A percentile compares a stretch with the other conserved stretches of the same genome.
Evolutionary conservation across 2,888 invertebrate species (phyloP).

Genomic region (Drosophila testacea): DNA sequence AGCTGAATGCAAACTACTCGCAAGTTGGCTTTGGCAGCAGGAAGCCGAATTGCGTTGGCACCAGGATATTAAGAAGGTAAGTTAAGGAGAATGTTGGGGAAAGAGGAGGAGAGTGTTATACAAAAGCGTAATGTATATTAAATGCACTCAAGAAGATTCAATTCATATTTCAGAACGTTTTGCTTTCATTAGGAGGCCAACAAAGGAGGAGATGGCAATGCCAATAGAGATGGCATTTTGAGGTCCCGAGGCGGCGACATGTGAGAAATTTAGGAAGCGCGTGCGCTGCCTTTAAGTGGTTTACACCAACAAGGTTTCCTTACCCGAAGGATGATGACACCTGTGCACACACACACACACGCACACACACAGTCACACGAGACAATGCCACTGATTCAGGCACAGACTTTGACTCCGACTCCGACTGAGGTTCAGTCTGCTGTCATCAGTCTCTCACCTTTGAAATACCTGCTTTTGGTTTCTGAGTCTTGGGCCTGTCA

Average conservation of each 20-base stretch:
- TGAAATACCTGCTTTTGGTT: constrained; percentile 46
- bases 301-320: constrained; percentile 35
- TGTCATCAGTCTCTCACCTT: constrained; percentile 41
- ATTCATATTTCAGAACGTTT: constrained; percentile 76
- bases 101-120: constrained; percentile 13
- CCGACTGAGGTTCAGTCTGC: constrained; percentile 22
- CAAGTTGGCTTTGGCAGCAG: constrained; percentile 30
- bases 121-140: constrained; percentile 77
- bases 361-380: constrained; percentile 28
- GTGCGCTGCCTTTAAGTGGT: constrained; percentile 69
- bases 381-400: constrained; percentile 33
- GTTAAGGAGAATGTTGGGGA: constrained; percentile 5
- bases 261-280: constrained; percentile 61
- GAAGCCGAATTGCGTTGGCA: constrained; percentile 45
- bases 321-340: constrained; percentile 66
- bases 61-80: constrained; percentile 57
- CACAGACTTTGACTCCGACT: constrained; percentile 28
- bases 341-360: constrained; percentile 63
- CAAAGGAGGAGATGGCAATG: constrained; percentile 29
- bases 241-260: constrained; percentile 51
- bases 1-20: constrained; percentile 39
- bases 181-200: constrained; percentile 71
- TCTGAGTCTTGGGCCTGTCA: constrained; percentile 18
- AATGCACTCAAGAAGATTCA: constrained; percentile 78
- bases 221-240: constrained; percentile 5